These are phyloP conservation scores for Babyrousa celebensis DNA, from an alignment of 2,797 vertebrate genomes.

Conservation along the genomic window DNA sequence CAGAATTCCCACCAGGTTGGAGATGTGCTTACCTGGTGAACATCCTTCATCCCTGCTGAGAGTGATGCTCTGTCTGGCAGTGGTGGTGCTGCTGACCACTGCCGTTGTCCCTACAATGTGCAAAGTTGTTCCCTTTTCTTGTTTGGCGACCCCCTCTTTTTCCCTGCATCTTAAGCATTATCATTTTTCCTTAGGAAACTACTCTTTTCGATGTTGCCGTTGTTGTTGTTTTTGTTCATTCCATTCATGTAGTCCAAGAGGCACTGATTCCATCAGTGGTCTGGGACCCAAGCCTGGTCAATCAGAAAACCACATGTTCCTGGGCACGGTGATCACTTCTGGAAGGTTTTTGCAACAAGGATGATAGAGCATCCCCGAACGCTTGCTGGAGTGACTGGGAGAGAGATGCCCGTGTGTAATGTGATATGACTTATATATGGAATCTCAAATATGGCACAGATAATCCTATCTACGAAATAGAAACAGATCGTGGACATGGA, in stretches of 20 bases:
- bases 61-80: accelerated
- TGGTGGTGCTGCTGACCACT: accelerated
- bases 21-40: not conserved
- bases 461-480: too few relatives aligned
- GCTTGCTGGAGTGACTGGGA: not conserved
- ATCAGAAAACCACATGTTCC: not conserved
- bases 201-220: not conserved
- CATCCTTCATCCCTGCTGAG: accelerated
- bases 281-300: not conserved
- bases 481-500: too few relatives aligned
- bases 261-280: not conserved
- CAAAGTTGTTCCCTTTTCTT: not conserved
- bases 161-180: not conserved
- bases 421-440: too few relatives aligned
- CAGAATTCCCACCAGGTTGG: not conserved
- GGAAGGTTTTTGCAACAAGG: not conserved
- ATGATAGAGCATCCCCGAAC: not conserved
- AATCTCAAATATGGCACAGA: too few relatives aligned
- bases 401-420: not conserved
- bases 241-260: not conserved
- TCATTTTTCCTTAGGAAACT: not conserved
- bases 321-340: not conserved
- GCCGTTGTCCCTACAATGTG: too few relatives aligned
- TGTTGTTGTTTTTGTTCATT: not conserved
- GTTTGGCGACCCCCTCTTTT: not conserved